Percentiles rank a stretch among this genome's conserved stretches.
Evolutionary conservation across 2,797 vertebrate genomes (phyloP).

Genomic region (Pterois miles): DNA sequence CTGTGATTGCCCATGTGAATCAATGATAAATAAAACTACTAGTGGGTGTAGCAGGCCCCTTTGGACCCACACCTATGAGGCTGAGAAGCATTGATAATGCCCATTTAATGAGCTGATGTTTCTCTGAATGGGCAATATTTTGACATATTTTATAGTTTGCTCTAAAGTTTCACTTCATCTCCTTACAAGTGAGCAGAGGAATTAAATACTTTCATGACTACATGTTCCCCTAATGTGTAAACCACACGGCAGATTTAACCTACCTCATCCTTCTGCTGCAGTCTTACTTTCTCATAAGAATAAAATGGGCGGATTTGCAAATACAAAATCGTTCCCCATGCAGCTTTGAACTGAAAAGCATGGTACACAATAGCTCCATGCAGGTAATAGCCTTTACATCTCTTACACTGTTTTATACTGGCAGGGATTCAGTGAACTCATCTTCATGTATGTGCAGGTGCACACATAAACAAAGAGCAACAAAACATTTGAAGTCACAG

Average conservation of each 20-base stretch:
- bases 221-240: background rate
- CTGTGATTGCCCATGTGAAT: too few species aligned
- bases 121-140: background rate
- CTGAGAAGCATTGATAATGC: too few species aligned
- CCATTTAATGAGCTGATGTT: accelerated
- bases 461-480: background rate
- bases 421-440: background rate
- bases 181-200: background rate
- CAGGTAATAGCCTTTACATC: background rate
- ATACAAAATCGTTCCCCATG: background rate
- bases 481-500: too few species aligned
- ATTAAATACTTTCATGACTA: background rate
- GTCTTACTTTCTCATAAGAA: background rate
- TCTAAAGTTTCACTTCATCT: background rate
- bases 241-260: background rate
- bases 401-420: background rate
- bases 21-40: too few species aligned
- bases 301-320: background rate
- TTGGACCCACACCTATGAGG: background rate
- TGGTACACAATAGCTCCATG: background rate
- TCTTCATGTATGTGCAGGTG: constrained; percentile 12
- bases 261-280: background rate
- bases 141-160: background rate
- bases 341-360: background rate
- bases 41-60: too few species aligned